phyloP scores from a whole-genome alignment of 2,113 vertebrate genomes.

The Panthera leo region DNA sequence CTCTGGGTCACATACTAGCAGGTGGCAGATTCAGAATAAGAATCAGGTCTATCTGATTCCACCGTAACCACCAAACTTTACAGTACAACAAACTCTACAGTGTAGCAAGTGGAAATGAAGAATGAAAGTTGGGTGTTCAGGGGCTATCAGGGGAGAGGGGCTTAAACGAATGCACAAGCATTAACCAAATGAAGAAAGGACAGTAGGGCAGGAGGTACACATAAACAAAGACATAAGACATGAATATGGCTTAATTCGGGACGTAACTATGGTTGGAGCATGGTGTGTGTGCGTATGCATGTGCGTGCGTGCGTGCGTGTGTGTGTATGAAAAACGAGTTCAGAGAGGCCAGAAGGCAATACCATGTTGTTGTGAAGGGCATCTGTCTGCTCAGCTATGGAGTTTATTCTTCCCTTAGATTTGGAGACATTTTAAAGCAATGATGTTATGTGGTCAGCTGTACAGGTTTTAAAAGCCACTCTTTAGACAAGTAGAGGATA shows the following conservation, averaged over 20 bases:
- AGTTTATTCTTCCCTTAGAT: neutral
- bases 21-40: neutral
- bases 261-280: neutral
- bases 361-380: neutral
- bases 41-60: neutral
- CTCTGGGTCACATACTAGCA: slow-evolving; percentile 9
- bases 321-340: neutral
- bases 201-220: neutral
- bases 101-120: neutral
- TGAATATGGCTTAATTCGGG: too few relatives aligned
- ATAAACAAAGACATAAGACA: neutral
- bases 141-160: neutral
- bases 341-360: neutral
- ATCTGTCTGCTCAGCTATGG: neutral
- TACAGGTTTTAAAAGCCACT: neutral
- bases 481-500: neutral
- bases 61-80: neutral
- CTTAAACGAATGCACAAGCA: neutral
- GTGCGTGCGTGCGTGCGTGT: neutral
- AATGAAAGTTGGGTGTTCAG: neutral
- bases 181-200: neutral
- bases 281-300: accelerated
- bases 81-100: neutral
- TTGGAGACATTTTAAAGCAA: neutral
- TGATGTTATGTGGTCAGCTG: neutral